A percentile compares a stretch with the other conserved stretches of the same genome.
Evolutionary conservation across 2,113 vertebrate species (phyloP).

Genomic region (Rhinichthys klamathensis): DNA sequence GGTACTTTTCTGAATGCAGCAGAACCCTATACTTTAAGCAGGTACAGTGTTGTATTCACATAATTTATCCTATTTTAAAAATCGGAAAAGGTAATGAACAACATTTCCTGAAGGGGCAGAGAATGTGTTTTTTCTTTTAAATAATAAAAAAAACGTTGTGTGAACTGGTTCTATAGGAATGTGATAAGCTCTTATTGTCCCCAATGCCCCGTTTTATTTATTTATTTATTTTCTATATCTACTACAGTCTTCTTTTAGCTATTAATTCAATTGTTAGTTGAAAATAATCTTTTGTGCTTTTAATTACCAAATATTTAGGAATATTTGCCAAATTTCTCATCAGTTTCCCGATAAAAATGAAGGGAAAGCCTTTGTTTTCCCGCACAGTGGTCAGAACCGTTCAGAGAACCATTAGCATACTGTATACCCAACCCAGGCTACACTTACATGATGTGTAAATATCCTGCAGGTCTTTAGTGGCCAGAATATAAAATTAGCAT

Average conservation of each 20-base stretch:
- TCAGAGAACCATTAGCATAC: background rate
- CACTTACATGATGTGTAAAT: constrained; percentile 15
- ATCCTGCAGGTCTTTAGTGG: constrained; percentile 24
- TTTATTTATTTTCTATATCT: background rate
- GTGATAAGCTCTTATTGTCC: background rate
- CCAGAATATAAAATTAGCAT: constrained; percentile 11
- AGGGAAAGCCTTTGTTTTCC: background rate
- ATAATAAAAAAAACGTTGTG: background rate
- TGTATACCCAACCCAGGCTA: no score
- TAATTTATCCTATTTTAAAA: background rate
- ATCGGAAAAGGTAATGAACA: background rate
- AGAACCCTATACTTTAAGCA: background rate
- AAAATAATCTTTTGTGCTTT: background rate
- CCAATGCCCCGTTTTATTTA: no score
- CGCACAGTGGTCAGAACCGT: background rate
- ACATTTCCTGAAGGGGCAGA: background rate
- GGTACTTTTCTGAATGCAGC: background rate
- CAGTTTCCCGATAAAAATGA: background rate
- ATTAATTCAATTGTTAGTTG: background rate
- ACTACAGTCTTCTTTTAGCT: background rate
- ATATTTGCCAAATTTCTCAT: background rate
- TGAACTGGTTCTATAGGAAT: background rate
- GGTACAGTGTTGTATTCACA: background rate
- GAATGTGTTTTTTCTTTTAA: background rate
- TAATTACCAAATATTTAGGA: background rate